These are phyloP conservation scores for Mastomys coucha DNA, from an alignment of 2,113 vertebrate species.

Conservation along the genomic window DNA sequence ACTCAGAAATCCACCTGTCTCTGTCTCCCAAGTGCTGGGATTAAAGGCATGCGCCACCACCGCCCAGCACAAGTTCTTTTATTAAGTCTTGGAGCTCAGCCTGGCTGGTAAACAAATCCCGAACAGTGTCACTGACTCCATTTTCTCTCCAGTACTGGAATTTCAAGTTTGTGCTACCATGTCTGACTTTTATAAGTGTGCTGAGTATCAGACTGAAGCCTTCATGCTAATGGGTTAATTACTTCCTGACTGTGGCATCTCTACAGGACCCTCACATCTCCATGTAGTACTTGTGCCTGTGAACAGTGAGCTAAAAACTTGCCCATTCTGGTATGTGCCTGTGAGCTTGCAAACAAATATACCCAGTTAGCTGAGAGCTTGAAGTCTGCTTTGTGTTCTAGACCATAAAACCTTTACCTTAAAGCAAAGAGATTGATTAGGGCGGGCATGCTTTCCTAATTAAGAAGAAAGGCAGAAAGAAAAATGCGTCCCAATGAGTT, in stretches of 20 bases:
- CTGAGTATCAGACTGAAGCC: not conserved
- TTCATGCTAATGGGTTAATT: not conserved
- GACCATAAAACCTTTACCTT: not conserved
- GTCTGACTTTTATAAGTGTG: not conserved
- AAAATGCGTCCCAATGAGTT: not conserved
- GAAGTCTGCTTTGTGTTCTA: not conserved
- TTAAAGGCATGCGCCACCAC: no score
- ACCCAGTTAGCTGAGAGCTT: not conserved
- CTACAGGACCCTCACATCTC: not conserved
- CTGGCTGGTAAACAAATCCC: no score
- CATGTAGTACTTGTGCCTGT: not conserved
- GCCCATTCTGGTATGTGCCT: not conserved
- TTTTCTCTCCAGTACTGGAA: not conserved
- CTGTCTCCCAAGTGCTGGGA: no score
- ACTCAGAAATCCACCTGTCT: no score
- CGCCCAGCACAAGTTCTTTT: not conserved
- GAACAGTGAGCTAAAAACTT: not conserved
- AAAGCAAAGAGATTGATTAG: slow-evolving; percentile 21
- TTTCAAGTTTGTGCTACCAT: not conserved
- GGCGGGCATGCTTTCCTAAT: slow-evolving; percentile 47
- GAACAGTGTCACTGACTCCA: not conserved
- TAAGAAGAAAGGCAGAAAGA: not conserved
- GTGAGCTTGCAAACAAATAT: not conserved
- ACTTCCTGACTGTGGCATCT: not conserved
- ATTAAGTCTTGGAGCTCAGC: not conserved